These are phyloP conservation scores for Antrozous pallidus DNA, from an alignment of 2,797 vertebrate species.

Conservation along the genomic window DNA sequence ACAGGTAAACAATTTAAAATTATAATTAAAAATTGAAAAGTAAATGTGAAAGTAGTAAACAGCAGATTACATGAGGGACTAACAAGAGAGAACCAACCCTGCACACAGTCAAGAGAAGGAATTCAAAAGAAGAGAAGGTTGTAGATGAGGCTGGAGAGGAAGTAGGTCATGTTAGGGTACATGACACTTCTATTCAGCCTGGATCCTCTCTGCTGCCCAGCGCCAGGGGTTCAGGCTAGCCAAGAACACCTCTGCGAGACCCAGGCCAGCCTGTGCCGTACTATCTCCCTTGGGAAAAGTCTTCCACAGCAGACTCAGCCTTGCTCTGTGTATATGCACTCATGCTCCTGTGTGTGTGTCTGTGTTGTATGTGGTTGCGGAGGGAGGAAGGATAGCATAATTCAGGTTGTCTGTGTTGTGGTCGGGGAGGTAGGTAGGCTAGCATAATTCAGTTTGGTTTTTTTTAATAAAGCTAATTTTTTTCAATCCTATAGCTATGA, in stretches of 20 bases:
- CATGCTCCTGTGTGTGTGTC: neutral
- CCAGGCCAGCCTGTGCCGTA: neutral
- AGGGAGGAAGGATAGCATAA: neutral
- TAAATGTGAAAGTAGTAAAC: neutral
- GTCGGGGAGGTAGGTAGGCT: neutral
- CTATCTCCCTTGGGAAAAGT: neutral
- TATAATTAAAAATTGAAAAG: neutral
- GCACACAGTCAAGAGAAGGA: neutral
- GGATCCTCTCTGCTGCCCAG: neutral
- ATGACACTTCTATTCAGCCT: neutral
- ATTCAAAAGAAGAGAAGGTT: neutral
- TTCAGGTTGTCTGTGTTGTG: neutral
- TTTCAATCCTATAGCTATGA: neutral
- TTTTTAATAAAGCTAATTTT: neutral
- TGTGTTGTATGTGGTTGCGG: neutral
- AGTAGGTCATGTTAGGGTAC: neutral
- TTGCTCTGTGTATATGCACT: neutral
- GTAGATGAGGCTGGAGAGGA: neutral
- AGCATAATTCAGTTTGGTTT: neutral
- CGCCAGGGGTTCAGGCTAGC: neutral
- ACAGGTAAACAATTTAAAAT: neutral
- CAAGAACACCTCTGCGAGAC: neutral
- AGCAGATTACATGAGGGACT: neutral
- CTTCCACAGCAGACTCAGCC: neutral
- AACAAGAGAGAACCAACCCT: neutral